Percentiles rank a stretch among this genome's conserved stretches.
phyloP scores from a whole-genome alignment of 2,113 vertebrate species.

The Corythornis madagascariensis region DNA sequence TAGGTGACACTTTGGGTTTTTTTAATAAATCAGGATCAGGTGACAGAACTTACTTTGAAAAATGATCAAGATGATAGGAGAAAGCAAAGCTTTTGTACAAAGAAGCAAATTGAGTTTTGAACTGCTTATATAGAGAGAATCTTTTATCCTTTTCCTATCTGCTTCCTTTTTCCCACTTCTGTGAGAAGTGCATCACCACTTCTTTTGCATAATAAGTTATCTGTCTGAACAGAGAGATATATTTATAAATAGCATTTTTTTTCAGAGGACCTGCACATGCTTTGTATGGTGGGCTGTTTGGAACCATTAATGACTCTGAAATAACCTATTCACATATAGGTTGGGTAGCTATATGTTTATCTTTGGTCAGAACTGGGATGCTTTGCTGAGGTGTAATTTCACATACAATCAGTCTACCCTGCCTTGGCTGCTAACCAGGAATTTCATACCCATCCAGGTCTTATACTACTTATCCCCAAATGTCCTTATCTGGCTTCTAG shows the following conservation, averaged over 20 bases:
- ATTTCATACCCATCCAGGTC: background rate
- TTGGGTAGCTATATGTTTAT: rapidly evolving
- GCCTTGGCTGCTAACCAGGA: background rate
- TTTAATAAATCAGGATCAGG: background rate
- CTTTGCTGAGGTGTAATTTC: background rate
- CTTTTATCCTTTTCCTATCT: background rate
- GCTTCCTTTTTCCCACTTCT: background rate
- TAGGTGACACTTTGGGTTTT: background rate
- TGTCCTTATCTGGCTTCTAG: background rate
- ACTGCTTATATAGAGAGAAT: background rate
- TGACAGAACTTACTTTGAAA: background rate
- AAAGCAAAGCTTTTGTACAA: background rate
- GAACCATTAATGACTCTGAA: background rate
- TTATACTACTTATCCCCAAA: background rate
- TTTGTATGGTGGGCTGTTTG: background rate
- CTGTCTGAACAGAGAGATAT: background rate
- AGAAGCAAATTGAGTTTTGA: background rate
- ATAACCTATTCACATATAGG: background rate
- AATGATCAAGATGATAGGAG: background rate
- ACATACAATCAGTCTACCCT: background rate
- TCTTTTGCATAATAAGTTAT: background rate
- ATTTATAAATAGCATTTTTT: background rate
- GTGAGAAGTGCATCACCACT: background rate
- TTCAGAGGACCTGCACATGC: background rate
- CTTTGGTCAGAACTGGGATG: background rate